These are phyloP conservation scores for Heteractis magnifica DNA, from an alignment of 92 coral and sea anemone genomes.

Conservation along the genomic window DNA sequence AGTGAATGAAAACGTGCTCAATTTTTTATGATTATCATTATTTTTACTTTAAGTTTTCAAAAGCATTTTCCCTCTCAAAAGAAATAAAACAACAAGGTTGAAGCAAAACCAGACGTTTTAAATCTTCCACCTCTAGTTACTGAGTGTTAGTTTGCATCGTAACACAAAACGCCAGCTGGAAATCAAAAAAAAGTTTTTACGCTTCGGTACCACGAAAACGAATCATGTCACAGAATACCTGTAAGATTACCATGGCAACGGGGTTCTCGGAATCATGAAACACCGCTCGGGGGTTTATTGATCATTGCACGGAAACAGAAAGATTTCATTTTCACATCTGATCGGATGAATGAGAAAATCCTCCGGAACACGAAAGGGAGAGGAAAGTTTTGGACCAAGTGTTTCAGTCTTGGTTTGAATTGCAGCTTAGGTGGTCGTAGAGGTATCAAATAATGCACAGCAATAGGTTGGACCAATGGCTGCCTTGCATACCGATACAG, in stretches of 20 bases:
- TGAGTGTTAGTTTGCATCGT: not conserved
- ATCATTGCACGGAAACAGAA: constrained; percentile 12
- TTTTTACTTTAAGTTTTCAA: too few species aligned
- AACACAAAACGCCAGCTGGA: constrained; percentile 39
- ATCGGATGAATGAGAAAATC: not conserved
- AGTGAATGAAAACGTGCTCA: too few species aligned
- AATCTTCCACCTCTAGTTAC: not conserved
- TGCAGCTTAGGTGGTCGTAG: not conserved
- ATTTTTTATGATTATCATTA: too few species aligned
- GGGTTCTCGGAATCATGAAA: not conserved
- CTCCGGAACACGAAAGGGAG: constrained; percentile 26
- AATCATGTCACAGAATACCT: constrained; percentile 10
- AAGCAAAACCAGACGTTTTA: not conserved
- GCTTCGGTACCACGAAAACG: constrained; percentile 23
- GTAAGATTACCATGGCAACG: constrained; percentile 26
- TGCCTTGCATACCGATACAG: constrained; percentile 77
- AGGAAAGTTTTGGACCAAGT: not conserved
- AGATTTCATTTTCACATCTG: constrained; percentile 28
- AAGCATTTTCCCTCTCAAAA: too few species aligned
- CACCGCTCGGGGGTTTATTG: not conserved
- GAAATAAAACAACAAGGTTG: not conserved
- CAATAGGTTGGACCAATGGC: constrained; percentile 54
- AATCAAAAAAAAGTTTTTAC: constrained; percentile 4
- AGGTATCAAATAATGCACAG: constrained; percentile 10
- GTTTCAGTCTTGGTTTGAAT: constrained; percentile 11